Evolutionary conservation across 2,888 invertebrate species (phyloP).

Genomic region (Luperina nickerlii): DNA sequence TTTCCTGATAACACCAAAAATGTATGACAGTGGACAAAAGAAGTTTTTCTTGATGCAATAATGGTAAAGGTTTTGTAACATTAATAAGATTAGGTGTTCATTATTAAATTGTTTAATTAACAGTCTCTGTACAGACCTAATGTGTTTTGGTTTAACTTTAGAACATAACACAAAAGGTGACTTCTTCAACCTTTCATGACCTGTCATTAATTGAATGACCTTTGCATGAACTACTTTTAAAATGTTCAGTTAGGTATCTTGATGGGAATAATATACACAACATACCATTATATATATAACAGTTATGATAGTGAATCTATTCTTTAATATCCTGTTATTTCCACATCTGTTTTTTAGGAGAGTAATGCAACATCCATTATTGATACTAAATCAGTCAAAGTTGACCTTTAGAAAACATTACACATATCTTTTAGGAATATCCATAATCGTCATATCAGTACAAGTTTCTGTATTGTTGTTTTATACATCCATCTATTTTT

Average conservation of each 20-base stretch:
- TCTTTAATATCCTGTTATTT: neutral
- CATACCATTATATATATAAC: neutral
- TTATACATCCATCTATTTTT: neutral
- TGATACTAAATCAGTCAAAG: slow-evolving; percentile 1
- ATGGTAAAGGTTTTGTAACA: neutral
- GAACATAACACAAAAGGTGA: neutral
- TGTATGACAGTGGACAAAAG: slow-evolving; percentile 14
- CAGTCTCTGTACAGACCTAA: neutral
- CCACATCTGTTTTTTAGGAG: neutral
- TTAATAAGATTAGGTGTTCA: neutral
- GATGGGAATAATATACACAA: slow-evolving; percentile 4
- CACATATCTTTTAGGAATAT: too few relatives aligned
- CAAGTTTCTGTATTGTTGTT: neutral
- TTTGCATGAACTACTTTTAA: neutral
- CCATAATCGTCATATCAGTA: neutral
- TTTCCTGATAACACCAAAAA: slow-evolving; percentile 54
- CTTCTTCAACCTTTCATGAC: slow-evolving; percentile 28
- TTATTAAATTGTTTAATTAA: neutral
- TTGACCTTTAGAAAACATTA: neutral
- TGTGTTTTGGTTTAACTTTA: neutral
- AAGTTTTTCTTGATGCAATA: neutral
- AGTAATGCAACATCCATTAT: neutral
- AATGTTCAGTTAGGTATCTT: slow-evolving; percentile 1
- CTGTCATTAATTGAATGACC: slow-evolving; percentile 28
- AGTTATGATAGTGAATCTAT: neutral